A percentile compares a stretch with the other conserved stretches of the same genome.
Conservation (phyloP, 2,113 vertebrate species). For the Rhinopithecus roxellana region DNA sequence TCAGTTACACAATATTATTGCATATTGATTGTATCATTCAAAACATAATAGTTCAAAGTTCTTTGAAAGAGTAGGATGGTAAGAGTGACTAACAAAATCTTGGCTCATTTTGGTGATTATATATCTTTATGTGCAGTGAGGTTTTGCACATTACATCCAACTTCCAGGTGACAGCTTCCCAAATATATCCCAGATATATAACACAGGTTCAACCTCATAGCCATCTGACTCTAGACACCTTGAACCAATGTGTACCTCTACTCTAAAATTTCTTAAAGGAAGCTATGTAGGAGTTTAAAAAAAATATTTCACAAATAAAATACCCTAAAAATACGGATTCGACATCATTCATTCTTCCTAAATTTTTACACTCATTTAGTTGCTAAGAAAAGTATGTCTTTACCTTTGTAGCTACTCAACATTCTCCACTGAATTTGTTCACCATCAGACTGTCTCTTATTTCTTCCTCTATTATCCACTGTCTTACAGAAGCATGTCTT, state of each 20-base stretch:
- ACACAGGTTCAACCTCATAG: background rate
- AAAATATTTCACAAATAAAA: background rate
- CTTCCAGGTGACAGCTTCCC: background rate
- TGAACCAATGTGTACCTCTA: background rate
- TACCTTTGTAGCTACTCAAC: background rate
- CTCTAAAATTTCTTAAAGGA: conserved; percentile 15
- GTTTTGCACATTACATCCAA: background rate
- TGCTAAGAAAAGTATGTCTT: background rate
- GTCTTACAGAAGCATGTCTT: background rate
- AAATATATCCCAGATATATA: background rate
- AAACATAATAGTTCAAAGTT: conserved; percentile 6
- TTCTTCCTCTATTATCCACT: background rate
- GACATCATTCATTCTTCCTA: background rate
- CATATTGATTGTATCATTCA: background rate
- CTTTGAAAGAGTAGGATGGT: background rate
- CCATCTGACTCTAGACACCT: background rate
- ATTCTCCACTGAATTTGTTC: background rate
- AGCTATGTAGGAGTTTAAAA: background rate
- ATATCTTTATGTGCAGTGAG: background rate
- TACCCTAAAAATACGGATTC: background rate
- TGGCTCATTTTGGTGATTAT: conserved; percentile 13
- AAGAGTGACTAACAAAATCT: conserved; percentile 1
- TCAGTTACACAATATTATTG: background rate
- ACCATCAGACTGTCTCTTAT: background rate
- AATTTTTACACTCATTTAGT: background rate